Base-by-base conservation (phyloP, 2,888 invertebrate genomes). In the Luffia ferchaultella region DNA sequence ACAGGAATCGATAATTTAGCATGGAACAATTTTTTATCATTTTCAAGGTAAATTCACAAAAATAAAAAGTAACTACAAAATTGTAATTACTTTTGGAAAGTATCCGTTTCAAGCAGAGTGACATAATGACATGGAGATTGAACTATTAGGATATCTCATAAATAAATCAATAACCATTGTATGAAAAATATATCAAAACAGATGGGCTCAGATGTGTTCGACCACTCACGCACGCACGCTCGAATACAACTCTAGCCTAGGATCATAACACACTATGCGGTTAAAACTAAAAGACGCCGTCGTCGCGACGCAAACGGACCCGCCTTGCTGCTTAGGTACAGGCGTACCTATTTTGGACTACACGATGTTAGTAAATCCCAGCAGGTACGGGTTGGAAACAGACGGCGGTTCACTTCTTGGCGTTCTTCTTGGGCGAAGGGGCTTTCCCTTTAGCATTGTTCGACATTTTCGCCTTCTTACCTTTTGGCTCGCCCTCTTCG, bases 401-500 rank as follows among this genome's bases (percentile, higher is more conserved):
- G 49, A 45, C 46, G 57, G 55, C 60, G 55, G 63, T 67, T 83
- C 75, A 85, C 79, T 85, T 85, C 79, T 85, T 85, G 61, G 84
- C 79, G 60, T 91, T 90, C 78, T 90, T 90, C 86, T 91, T 91
- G 74, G 89, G 89, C 60, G 88, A 87, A 52, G 88, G 82, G 53
- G 87, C 83, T 79, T 90, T 90, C 65, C 89, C 90, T 75, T 89
- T 88, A 67, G 88, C 85, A 64, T 89, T 89, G 76, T 89, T 89
- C 63, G 88, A 87, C 73, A 90, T 78, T 83, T 91, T 91, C 74
- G 89, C 88, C 67, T 91, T 90, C 78, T 93, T 93, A 75, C 89
- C 90, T 78, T 93, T 92, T 62, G 92, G 90, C 73, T 90, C 90
- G 42, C 90, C 91, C 18, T 92, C 92, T 55, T 92, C 92, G 18